A percentile compares a stretch with the other conserved stretches of the same genome.
phyloP scores from a whole-genome alignment of 2,113 vertebrate genomes.

The Tetrax tetrax region DNA sequence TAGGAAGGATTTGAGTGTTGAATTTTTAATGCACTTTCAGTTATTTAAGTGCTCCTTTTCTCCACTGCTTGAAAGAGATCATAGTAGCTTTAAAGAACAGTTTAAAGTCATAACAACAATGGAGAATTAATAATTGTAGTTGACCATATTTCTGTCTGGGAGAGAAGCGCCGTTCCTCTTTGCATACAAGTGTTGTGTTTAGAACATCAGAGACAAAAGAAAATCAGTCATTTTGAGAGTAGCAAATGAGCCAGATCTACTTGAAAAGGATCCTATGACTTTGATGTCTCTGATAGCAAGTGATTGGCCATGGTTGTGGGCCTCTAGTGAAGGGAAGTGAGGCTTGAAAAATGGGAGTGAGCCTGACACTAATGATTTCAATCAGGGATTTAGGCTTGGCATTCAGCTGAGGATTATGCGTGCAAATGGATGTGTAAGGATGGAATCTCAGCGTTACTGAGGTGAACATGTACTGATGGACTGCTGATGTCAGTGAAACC shows the following conservation, averaged over 20 bases:
- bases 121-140: constrained; percentile 31
- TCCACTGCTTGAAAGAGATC: constrained; percentile 40
- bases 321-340: background rate
- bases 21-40: constrained; percentile 66
- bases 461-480: background rate
- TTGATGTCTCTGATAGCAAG: background rate
- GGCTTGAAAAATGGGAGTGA: background rate
- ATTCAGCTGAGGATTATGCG: background rate
- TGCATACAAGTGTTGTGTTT: background rate
- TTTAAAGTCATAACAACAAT: constrained; percentile 44
- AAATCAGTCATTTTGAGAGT: background rate
- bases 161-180: background rate
- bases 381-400: background rate
- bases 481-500: no score
- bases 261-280: background rate
- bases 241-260: background rate
- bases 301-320: accelerated
- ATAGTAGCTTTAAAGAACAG: constrained; percentile 46
- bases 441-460: background rate
- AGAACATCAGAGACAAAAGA: background rate
- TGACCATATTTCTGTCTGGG: background rate
- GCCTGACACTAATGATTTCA: background rate
- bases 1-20: constrained; percentile 55
- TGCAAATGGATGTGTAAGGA: accelerated
- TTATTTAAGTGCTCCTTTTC: constrained; percentile 54